Evolutionary conservation across 1,140 invertebrate genomes (phyloP), one percentile per base, ranked within the genome.

Genomic region (Neotoxoptera formosana): DNA sequence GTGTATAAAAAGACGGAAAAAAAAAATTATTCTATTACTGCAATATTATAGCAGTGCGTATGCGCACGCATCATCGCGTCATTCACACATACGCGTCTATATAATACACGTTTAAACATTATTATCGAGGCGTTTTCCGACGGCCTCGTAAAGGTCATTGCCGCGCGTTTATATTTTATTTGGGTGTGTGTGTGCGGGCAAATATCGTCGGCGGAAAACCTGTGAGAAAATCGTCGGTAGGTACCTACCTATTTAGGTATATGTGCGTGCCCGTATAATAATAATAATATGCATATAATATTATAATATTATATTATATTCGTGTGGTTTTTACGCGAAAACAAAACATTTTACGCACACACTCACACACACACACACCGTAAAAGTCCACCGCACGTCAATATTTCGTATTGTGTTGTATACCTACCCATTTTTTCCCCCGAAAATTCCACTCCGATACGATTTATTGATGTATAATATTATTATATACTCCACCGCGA

Each of bases 111-210:
- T 76, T 14, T 20, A 76, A 76, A 76, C 14, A 36, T 83, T 83
- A 36, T 8, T 25, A n/a, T n/a, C n/a, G n/a, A n/a, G n/a, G 76
- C 9, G 23, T 84, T 25, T 25, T 84, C 83, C n/a, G n/a, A 25
- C 51, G 88, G 25, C 88, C 88, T 89, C 88, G 88, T 89, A 89
- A 89, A 89, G 88, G 88, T 89, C 88, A 89, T 89, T 89, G 88
- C 88, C 87, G 87, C 20, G 86, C 47, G n/a, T 21, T 23, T 14
- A 45, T 14, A 45, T 9, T 47, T 9, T n/a, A 7, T 41, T 47
- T 11, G 25, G 48, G 14, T 47, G 7, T 36, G 81, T 34, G 3
- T 83, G 20, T 14, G 14, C 9, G 48, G 8, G 47, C 30, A 2
- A 14, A n/a, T 17, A 36, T 53, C 34, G 20, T 89, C 87, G 9